These are phyloP conservation scores for Eristalinus aeneus DNA, from an alignment of 2,888 invertebrate species.

Conservation along the genomic window DNA sequence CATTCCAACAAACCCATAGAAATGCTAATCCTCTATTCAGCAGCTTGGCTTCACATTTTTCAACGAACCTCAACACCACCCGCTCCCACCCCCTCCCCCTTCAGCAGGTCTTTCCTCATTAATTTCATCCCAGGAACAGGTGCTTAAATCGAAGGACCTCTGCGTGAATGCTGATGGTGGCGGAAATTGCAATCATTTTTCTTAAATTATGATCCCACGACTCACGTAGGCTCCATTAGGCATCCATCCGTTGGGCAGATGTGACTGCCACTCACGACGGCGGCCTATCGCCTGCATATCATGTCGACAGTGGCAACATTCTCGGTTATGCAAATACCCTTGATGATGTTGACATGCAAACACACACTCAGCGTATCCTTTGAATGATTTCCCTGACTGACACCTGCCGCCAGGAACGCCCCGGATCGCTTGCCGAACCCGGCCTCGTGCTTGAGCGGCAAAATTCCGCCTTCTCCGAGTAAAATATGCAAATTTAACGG, in stretches of 20 bases:
- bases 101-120: not conserved
- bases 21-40: too few relatives aligned
- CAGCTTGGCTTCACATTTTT: too few relatives aligned
- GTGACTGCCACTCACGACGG: not conserved
- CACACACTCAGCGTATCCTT: not conserved
- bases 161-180: not conserved
- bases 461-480: not conserved
- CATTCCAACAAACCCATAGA: too few relatives aligned
- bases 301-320: not conserved
- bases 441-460: not conserved
- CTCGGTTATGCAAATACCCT: constrained; percentile 4
- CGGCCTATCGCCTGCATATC: not conserved
- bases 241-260: not conserved
- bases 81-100: too few relatives aligned
- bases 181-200: not conserved
- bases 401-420: not conserved
- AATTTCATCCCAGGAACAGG: not conserved
- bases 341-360: constrained; percentile 2
- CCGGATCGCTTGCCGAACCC: not conserved
- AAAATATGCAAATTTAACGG: constrained; percentile 42
- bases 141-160: not conserved
- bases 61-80: too few relatives aligned
- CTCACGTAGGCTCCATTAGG: not conserved
- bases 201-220: not conserved
- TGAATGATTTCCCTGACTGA: constrained; percentile 14